A percentile compares a stretch with the other conserved stretches of the same genome.
Conservation (phyloP, 1,140 invertebrate species). For the Oedothorax gibbosus region DNA sequence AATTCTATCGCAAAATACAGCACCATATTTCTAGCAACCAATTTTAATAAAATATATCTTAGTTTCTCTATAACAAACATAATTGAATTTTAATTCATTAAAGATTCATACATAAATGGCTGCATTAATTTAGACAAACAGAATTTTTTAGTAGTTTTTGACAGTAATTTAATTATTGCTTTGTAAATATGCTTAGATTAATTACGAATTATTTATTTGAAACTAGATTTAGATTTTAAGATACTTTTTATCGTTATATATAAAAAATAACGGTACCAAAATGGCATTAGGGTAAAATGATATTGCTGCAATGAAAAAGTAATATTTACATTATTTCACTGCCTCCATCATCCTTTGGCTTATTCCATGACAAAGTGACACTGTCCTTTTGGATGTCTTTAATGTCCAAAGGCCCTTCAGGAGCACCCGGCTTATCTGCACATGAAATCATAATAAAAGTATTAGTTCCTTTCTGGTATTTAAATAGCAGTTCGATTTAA, state of each 20-base stretch:
- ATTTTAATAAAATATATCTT: no score
- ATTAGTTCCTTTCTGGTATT: no score
- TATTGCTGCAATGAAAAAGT: background rate
- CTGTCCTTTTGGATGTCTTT: slow-evolving; percentile 76
- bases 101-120: no score
- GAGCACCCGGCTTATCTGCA: slow-evolving; percentile 82
- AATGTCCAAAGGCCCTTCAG: slow-evolving; percentile 91
- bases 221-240: slow-evolving; percentile 72
- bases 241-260: slow-evolving; percentile 92
- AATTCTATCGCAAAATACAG: no score
- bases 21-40: no score
- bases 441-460: slow-evolving; percentile 67
- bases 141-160: no score
- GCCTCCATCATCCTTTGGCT: slow-evolving; percentile 93
- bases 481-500: no score
- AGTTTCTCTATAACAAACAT: no score
- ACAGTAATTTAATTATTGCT: no score
- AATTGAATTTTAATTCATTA: no score
- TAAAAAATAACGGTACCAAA: background rate
- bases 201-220: background rate
- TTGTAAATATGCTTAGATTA: background rate
- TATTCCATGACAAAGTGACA: slow-evolving; percentile 85
- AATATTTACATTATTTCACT: slow-evolving; percentile 81
- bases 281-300: no score
- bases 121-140: no score